Evolutionary conservation across 2,797 vertebrate genomes (phyloP), one percentile per base, ranked within the genome.

Genomic region (Crypturellus tataupa): DNA sequence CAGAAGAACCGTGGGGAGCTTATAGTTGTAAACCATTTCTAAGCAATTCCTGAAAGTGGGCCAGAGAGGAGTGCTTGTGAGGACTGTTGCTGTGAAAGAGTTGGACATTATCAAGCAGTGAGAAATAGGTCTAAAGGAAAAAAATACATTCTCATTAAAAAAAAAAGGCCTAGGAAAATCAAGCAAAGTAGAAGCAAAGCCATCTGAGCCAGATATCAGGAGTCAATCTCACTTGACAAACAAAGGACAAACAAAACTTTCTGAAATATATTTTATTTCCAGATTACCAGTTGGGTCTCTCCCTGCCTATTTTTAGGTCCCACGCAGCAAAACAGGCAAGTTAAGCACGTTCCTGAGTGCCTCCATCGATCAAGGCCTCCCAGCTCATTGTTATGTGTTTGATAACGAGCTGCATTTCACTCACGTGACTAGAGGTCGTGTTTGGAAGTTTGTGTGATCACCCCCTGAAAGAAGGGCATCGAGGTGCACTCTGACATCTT

Each of bases 401-500:
- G 77, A 63, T 80, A 87, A 79, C 47, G 72, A 93, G 49, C 56
- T 92, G 47, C 65, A 47, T 70, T 96, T 90, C 85, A 15, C 82
- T 87, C 21, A 0, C 1, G 2, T 69, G 56, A 94, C 89, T 65
- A 60, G 81, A 65, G 76, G 69, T 60, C 93, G 46, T 59, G 47
- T 53, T 87, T 89, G 92, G 75, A 87, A 87, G 33, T 1, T 0
- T 64, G 60, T 59, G 44, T 53, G 76, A 81, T 92, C 90, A 83
- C 89, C 78, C 84, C 13, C 0, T 95, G 80, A 90, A 94, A 96
- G 77, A 69, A 10, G 1, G 56, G 94, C 72, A 87, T 95, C 2
- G 6, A 90, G 87, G 73, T 85, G 95, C 92, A 87, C 51, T 85
- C 51, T 71, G 88, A 91, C 86, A 79, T 77, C 96, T 91, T 87